Evolutionary conservation across 2,888 invertebrate species (phyloP).

Genomic region (Cosmia trapezina): DNA sequence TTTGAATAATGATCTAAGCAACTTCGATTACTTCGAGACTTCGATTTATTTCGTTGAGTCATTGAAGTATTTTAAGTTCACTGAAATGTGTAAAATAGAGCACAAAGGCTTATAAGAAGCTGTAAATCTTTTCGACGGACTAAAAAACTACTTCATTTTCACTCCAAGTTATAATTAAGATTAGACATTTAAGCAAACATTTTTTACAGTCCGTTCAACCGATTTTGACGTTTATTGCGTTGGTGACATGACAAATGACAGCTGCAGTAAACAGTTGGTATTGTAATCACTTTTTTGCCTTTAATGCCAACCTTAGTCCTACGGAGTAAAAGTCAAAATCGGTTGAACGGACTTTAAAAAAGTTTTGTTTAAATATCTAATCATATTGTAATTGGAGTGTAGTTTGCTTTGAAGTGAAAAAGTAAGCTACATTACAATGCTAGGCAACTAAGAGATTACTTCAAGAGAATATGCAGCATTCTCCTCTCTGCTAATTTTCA

Average conservation of each 20-base stretch:
- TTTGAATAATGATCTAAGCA: conserved; percentile 54
- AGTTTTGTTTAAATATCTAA: too few relatives aligned
- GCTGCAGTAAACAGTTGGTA: too few relatives aligned
- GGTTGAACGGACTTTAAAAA: too few relatives aligned
- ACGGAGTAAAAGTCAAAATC: too few relatives aligned
- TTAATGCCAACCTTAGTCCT: too few relatives aligned
- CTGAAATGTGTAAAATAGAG: neutral
- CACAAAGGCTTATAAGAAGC: neutral
- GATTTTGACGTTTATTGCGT: too few relatives aligned
- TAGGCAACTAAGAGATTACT: neutral
- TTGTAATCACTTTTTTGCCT: too few relatives aligned
- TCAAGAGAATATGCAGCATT: neutral
- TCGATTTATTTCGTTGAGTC: conserved; percentile 31
- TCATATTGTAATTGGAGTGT: too few relatives aligned
- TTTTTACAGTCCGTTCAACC: too few relatives aligned
- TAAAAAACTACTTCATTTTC: conserved; percentile 28
- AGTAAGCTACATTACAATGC: conserved; percentile 2
- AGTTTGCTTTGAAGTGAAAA: conserved; percentile 13
- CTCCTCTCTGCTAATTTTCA: neutral
- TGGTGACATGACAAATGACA: too few relatives aligned
- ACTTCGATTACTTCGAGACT: conserved; percentile 55
- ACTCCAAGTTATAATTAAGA: neutral
- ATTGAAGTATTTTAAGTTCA: conserved; percentile 33
- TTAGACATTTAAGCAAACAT: too few relatives aligned
- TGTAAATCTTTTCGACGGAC: neutral